A percentile compares a stretch with the other conserved stretches of the same genome.
Conservation (phyloP, 1,140 invertebrate genomes). For the Drosophila trapezifrons region DNA sequence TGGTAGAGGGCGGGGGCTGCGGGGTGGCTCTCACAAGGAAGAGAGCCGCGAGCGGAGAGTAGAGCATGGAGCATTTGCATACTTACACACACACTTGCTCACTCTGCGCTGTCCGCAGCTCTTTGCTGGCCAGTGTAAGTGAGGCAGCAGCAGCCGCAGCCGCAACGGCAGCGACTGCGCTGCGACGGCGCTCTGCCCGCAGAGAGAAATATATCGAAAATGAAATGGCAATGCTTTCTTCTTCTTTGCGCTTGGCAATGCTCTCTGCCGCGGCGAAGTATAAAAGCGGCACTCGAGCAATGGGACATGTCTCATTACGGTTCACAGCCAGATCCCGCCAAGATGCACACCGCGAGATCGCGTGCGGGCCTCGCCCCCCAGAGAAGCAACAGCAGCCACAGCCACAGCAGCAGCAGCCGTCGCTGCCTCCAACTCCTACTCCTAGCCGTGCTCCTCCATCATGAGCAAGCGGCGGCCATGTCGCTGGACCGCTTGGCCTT, state of each 20-base stretch:
- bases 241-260: slow-evolving; percentile 11
- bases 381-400: neutral
- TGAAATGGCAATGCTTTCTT: slow-evolving; percentile 83
- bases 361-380: slow-evolving; percentile 30
- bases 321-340: slow-evolving; percentile 83
- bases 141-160: neutral
- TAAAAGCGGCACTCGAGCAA: slow-evolving; percentile 80
- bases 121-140: slow-evolving; percentile 48
- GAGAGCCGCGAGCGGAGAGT: slow-evolving; percentile 35
- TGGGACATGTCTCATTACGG: slow-evolving; percentile 84
- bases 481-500: slow-evolving; percentile 74
- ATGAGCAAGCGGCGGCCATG: slow-evolving; percentile 46
- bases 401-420: neutral
- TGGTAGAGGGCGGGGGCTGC: slow-evolving; percentile 17
- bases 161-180: neutral
- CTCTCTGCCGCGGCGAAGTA: slow-evolving; percentile 62
- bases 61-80: slow-evolving; percentile 6
- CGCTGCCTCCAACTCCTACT: slow-evolving; percentile 34
- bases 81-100: neutral
- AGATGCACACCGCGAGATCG: slow-evolving; percentile 82
- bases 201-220: slow-evolving; percentile 78
- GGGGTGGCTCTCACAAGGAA: slow-evolving; percentile 46
- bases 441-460: slow-evolving; percentile 7
- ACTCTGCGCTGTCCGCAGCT: neutral
- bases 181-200: slow-evolving; percentile 9